Base-by-base conservation (phyloP, 2,797 vertebrate genomes). In the Enteromius fasciolatus region DNA sequence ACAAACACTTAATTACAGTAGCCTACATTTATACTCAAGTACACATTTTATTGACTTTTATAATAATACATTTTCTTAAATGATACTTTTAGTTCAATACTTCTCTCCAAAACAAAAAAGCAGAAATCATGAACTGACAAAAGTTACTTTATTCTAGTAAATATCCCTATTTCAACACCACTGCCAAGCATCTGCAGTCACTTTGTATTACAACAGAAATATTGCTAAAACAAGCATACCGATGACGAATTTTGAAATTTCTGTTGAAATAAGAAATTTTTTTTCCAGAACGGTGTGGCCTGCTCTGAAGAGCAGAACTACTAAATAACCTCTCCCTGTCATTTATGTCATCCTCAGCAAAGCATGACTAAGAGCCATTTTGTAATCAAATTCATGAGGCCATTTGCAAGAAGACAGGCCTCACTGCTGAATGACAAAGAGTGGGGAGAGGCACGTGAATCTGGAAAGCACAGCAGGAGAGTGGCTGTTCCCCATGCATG, bases 281-380 rank as follows among this genome's bases (percentile, higher is more conserved):
- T 72, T 73, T 73, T n/a, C 41, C 50, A 36, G 25, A 61, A 75
- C 7, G 10, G 33, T 25, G 44, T 41, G 14, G 52, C 6, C 33
- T 52, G 18, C 12, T 52, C 8, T 52, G 28, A 78, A 36, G 12
- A 54, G n/a, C 44, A 67, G n/a, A 48, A 68, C 41, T n/a, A 54
- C 46, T 75, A 72, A 76, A 74, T 66, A 64, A 57, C 61, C 44
- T 72, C 50, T 64, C 72, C 67, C n/a, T 36, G 69, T 68, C 61
- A 28, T 25, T 44, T 44, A 84, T 59, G 48, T 61, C 52, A 88
- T 74, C 76, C 63, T 54, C 78, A n/a, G 87, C 84, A 83, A 92
- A 91, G 87, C 84, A 84, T 87, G 86, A 89, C 88, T 87, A 83
- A 48, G 23, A 77, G 79, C 39, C 48, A 79, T 85, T 90, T 87